Evolutionary conservation across 2,888 invertebrate species (phyloP).

Genomic region (Choristoneura rosaceana): DNA sequence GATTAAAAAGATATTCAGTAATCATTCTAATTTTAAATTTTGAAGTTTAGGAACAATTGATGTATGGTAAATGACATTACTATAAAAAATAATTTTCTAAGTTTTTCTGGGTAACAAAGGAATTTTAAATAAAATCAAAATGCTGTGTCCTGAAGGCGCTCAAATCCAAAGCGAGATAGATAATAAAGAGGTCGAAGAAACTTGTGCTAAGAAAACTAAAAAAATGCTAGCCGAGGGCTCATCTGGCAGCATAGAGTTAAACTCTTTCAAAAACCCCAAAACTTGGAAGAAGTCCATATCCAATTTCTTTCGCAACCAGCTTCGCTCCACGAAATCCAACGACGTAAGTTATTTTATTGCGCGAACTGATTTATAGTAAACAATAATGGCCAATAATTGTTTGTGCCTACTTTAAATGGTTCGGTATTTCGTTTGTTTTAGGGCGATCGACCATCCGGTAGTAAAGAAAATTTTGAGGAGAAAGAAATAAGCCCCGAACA

Average conservation of each 20-base stretch:
- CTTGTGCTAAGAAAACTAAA: constrained; percentile 59
- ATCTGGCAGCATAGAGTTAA: constrained; percentile 63
- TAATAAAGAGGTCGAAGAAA: constrained; percentile 63
- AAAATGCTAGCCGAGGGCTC: constrained; percentile 63
- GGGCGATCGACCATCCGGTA: constrained; percentile 74
- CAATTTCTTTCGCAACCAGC: constrained; percentile 76
- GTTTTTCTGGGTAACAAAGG: constrained; percentile 55
- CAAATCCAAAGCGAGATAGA: constrained; percentile 61
- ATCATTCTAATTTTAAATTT: constrained; percentile 34
- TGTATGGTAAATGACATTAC: constrained; percentile 40
- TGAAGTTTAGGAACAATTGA: constrained; percentile 38
- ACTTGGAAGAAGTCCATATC: constrained; percentile 80
- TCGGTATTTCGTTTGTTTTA: constrained; percentile 50
- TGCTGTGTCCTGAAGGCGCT: constrained; percentile 75
- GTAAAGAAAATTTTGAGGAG: constrained; percentile 69
- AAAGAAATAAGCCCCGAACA: constrained; percentile 74
- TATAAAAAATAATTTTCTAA: constrained; percentile 62
- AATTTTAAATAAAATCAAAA: constrained; percentile 58
- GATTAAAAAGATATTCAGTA: constrained; percentile 6
- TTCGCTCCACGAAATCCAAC: constrained; percentile 76
- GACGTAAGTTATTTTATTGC: constrained; percentile 64
- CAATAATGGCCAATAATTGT: not conserved
- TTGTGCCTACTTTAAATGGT: not conserved
- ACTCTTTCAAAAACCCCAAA: constrained; percentile 71
- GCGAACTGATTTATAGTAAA: not conserved